A percentile compares a stretch with the other conserved stretches of the same genome.
phyloP scores from a whole-genome alignment of 2,888 invertebrate genomes.

The Artemia sinica region DNA sequence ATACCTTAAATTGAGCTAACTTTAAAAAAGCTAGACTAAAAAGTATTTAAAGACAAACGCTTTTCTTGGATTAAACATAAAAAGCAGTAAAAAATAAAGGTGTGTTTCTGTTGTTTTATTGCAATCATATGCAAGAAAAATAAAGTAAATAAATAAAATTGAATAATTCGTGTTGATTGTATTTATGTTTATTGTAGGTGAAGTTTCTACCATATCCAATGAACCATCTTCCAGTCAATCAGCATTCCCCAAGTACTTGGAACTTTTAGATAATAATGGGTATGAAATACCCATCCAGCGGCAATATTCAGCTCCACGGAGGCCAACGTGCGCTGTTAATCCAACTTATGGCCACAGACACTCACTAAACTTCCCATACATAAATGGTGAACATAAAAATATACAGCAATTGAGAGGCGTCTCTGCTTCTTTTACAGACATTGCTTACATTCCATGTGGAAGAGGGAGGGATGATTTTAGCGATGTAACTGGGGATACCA shows the following conservation, averaged over 20 bases:
- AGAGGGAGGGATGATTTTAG: background rate
- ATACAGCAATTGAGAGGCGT: background rate
- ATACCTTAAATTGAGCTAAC: too few relatives aligned
- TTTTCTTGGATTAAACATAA: too few relatives aligned
- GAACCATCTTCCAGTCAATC: background rate
- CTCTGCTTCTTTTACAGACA: constrained; percentile 7
- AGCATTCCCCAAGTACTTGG: constrained; percentile 1
- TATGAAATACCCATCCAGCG: constrained; percentile 7
- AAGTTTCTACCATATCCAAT: background rate
- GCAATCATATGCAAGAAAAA: too few relatives aligned
- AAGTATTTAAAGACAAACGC: too few relatives aligned
- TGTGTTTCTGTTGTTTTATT: too few relatives aligned
- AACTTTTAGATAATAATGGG: background rate
- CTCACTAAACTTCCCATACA: background rate
- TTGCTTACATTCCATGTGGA: constrained; percentile 4
- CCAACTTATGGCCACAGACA: constrained; percentile 1
- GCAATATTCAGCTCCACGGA: background rate
- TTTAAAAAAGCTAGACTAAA: too few relatives aligned
- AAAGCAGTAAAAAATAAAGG: too few relatives aligned
- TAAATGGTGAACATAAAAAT: background rate
- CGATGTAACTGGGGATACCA: background rate
- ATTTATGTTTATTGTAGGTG: background rate
- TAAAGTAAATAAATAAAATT: too few relatives aligned
- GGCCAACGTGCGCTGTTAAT: constrained; percentile 10
- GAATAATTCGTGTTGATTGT: background rate